Evolutionary conservation across 2,113 vertebrate genomes (phyloP).

Genomic region (Bos javanicus): DNA sequence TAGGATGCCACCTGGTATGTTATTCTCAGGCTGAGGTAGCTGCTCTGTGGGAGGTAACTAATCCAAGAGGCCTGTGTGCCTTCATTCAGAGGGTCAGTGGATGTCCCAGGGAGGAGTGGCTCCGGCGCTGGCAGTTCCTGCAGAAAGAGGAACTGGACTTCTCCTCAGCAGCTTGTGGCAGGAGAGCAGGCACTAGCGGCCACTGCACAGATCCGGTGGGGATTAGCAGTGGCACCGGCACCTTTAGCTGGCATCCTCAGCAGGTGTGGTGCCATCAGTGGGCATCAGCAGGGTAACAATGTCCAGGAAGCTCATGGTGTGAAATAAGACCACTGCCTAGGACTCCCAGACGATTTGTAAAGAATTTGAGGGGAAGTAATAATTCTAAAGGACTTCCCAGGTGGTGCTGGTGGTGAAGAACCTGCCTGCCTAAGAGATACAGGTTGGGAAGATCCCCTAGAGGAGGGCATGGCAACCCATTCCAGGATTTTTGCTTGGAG

Average conservation of each 20-base stretch:
- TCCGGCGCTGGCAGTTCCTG: background rate
- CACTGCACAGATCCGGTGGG: background rate
- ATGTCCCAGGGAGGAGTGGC: rapidly evolving
- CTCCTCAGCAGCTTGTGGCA: background rate
- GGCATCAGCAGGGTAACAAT: background rate
- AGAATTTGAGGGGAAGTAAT: background rate
- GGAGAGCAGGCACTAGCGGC: background rate
- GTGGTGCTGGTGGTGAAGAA: background rate
- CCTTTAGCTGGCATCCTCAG: background rate
- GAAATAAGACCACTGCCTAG: background rate
- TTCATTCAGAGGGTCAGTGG: background rate
- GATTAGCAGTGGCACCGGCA: background rate
- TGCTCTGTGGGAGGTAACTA: background rate
- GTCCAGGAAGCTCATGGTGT: background rate
- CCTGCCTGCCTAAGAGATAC: background rate
- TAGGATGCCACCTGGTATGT: background rate
- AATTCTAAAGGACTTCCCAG: background rate
- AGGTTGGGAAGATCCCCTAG: background rate
- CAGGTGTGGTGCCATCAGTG: background rate
- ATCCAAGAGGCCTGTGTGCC: background rate
- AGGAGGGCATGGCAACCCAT: background rate
- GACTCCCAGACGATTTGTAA: background rate
- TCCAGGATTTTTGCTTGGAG: background rate
- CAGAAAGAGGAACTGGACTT: background rate
- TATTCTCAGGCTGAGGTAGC: background rate